Evolutionary conservation across 2,113 vertebrate genomes (phyloP).

Genomic region (Cyphomyrus discorhynchus): DNA sequence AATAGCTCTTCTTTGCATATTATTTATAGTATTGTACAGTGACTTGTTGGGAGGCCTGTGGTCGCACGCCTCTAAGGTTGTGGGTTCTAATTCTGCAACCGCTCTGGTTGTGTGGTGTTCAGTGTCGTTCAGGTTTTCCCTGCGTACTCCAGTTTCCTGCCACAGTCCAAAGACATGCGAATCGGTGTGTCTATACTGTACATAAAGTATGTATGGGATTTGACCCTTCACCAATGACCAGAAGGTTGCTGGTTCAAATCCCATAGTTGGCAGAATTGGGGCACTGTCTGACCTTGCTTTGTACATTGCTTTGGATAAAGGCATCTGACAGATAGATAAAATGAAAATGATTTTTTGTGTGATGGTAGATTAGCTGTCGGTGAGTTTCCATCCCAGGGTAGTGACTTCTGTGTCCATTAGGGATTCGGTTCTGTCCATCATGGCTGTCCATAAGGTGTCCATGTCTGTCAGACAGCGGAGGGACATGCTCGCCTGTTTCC

Average conservation of each 20-base stretch:
- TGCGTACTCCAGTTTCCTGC: neutral
- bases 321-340: neutral
- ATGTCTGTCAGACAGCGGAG: neutral
- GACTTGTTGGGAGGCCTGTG: neutral
- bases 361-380: neutral
- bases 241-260: neutral
- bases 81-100: neutral
- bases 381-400: neutral
- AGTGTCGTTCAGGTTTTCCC: neutral
- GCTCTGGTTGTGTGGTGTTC: neutral
- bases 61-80: neutral
- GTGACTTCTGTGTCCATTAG: neutral
- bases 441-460: neutral
- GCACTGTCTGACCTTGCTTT: neutral
- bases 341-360: neutral
- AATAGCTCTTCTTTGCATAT: neutral
- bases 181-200: neutral
- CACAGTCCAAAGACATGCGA: neutral
- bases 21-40: neutral
- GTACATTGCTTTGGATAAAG: neutral
- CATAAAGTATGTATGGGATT: neutral
- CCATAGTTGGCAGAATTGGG: neutral
- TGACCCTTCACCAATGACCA: neutral
- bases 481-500: neutral
- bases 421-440: neutral